Percentiles rank a stretch among this genome's conserved stretches.
phyloP scores from a whole-genome alignment of 1,140 invertebrate genomes.

The Penaeus japonicus region DNA sequence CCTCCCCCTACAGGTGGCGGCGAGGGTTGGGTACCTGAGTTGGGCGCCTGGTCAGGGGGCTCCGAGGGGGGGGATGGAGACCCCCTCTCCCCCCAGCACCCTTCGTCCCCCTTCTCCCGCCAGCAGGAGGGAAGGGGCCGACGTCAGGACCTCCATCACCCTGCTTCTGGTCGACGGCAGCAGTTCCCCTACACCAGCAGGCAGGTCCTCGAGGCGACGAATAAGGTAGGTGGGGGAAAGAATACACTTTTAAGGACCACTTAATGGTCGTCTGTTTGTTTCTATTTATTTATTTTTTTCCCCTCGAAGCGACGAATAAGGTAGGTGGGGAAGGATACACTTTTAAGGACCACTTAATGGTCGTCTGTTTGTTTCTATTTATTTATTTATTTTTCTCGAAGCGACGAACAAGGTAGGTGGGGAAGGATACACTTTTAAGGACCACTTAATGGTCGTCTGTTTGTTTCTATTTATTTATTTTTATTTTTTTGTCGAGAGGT shows the following conservation, averaged over 20 bases:
- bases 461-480: neutral
- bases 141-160: neutral
- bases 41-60: conserved; percentile 33
- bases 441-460: neutral
- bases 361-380: neutral
- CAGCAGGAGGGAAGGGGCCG: neutral
- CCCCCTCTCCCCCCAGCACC: neutral
- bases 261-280: neutral
- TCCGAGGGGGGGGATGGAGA: conserved; percentile 14
- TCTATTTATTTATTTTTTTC: no score
- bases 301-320: no score
- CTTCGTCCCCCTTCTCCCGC: neutral
- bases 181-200: conserved; percentile 8
- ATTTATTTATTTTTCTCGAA: no score
- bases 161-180: neutral
- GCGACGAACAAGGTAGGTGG: conserved; percentile 4
- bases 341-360: neutral
- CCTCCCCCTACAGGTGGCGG: conserved; percentile 25
- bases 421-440: neutral
- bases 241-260: neutral
- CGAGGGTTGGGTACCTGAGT: neutral
- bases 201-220: conserved; percentile 24
- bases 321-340: neutral
- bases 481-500: neutral
- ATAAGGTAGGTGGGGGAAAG: neutral